phyloP scores from a whole-genome alignment of 1,140 invertebrate genomes.

The Nautilus pompilius region DNA sequence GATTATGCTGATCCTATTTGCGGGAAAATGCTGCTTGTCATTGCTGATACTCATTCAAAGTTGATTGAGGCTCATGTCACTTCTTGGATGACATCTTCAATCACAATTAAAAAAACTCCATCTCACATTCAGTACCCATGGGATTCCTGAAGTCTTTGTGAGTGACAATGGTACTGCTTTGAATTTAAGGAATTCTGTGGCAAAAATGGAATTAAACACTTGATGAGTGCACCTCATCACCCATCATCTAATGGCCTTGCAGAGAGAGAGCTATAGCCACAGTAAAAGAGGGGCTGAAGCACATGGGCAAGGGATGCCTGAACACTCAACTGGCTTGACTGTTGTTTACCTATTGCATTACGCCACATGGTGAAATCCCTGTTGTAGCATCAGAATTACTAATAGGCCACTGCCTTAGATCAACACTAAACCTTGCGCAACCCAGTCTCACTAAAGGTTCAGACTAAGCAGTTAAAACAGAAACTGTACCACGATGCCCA shows the following conservation, averaged over 20 bases:
- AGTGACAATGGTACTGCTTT: constrained; percentile 57
- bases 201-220: constrained; percentile 49
- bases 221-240: constrained; percentile 32
- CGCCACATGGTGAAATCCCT: too few species aligned
- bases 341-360: too few species aligned
- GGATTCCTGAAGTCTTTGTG: constrained; percentile 49
- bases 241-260: constrained; percentile 42
- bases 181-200: constrained; percentile 52
- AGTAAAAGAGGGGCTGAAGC: too few species aligned
- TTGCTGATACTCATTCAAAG: constrained; percentile 22
- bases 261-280: too few species aligned
- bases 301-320: too few species aligned
- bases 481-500: too few species aligned
- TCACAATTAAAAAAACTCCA: constrained; percentile 15
- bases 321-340: too few species aligned
- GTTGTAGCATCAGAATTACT: too few species aligned
- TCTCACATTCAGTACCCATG: constrained; percentile 43
- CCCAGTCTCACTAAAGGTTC: too few species aligned
- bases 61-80: constrained; percentile 19
- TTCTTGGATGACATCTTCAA: constrained; percentile 10
- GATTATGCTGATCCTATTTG: constrained; percentile 30
- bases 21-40: constrained; percentile 17
- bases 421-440: too few species aligned
- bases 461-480: too few species aligned
- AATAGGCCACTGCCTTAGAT: too few species aligned